Evolutionary conservation across 1,140 invertebrate species (phyloP), one percentile per base, ranked within the genome.

Genomic region (Fragariocoptes setiger): DNA sequence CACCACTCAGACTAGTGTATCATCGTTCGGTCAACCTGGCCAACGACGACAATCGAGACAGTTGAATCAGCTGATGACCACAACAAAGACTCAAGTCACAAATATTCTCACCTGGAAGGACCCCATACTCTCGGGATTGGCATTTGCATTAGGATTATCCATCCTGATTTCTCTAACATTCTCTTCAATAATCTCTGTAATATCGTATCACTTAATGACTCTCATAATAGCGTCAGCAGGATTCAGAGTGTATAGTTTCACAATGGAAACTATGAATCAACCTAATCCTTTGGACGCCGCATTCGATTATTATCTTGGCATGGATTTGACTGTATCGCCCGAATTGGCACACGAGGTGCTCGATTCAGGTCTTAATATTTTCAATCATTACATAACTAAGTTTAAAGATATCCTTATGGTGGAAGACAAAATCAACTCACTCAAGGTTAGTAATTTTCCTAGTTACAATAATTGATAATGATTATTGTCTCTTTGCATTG

Each of bases 161-260:
- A 67, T 85, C 47, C 71, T 94, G 46, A 62, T 94, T 54, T 80
- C 82, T 48, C 68, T 94, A 58, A 73, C 80, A 51, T 77, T 74
- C 60, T 85, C 78, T 66, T 90, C 83, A 50, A 67, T 94, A 53
- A 83, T 95, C 62, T 83, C 76, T 52, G 85, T 97, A 46, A 61
- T 86, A 42, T 78, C 86, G 43, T 88, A 92, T 64, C 58, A 72
- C 37, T 77, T 79, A 41, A 69, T 97, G 47, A 61, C 77, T 42
- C 62, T 70, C 48, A 70, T 95, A 35, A 63, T 66, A 37, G 75
- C 68, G 46, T 80, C 85, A 44, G 67, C 90, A 52, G 69, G 70
- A 54, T 92, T 86, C 69, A 72, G 85, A 55, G 70, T 94, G 50
- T 94, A 92, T 67, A 90, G 86, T 65, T 79, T n/a, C n/a, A n/a